Percentiles rank a stretch among this genome's conserved stretches.
Evolutionary conservation across 2,113 vertebrate genomes (phyloP).

Genomic region (Corapipo altera): DNA sequence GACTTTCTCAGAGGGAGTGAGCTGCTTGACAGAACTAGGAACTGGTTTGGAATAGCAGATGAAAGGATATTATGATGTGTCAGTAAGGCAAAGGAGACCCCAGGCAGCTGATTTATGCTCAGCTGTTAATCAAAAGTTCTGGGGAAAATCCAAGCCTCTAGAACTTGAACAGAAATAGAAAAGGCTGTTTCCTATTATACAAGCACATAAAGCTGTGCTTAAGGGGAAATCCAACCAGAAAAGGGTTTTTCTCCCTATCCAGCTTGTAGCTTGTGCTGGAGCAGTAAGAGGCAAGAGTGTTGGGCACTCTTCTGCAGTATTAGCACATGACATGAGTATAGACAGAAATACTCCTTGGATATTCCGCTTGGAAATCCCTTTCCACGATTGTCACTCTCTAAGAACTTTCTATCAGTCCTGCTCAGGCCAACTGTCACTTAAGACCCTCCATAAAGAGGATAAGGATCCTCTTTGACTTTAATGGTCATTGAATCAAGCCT

Average conservation of each 20-base stretch:
- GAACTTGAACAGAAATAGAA: slow-evolving; percentile 43
- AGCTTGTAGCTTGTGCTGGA: not conserved
- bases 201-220: slow-evolving; percentile 19
- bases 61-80: slow-evolving; percentile 30
- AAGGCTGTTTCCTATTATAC: slow-evolving; percentile 48
- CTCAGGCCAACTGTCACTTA: not conserved
- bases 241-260: slow-evolving; percentile 34
- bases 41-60: not conserved
- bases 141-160: slow-evolving; percentile 38
- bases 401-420: not conserved
- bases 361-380: not conserved
- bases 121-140: slow-evolving; percentile 57
- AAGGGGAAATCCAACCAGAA: slow-evolving; percentile 36
- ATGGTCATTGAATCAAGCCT: not conserved
- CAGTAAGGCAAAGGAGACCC: slow-evolving; percentile 42
- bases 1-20: not conserved
- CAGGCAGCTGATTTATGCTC: slow-evolving; percentile 39
- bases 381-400: not conserved
- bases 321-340: not conserved
- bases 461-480: not conserved
- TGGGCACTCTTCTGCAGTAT: not conserved
- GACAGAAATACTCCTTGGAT: not conserved
- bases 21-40: not conserved
- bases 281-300: not conserved
- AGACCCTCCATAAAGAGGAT: not conserved